Percentiles rank a stretch among this genome's conserved stretches.
Conservation (phyloP, 2,888 invertebrate genomes). For the Metacarcinus magister region DNA sequence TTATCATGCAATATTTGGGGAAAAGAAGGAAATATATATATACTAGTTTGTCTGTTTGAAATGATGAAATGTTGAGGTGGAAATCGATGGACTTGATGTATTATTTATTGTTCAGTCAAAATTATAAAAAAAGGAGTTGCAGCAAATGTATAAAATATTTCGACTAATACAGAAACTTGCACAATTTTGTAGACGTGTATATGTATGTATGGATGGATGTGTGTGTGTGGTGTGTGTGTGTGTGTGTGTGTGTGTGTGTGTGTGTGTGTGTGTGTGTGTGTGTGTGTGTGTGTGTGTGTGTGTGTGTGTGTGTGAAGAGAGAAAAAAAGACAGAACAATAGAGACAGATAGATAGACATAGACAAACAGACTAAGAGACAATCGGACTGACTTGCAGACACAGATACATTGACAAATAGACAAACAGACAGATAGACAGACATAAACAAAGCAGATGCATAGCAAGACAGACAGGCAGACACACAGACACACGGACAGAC, state of each 20-base stretch:
- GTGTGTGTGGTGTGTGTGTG: slow-evolving; percentile 13
- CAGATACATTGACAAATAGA: neutral
- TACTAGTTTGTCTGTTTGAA: neutral
- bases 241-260: slow-evolving; percentile 51
- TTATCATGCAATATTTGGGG: no score
- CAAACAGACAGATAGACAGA: neutral
- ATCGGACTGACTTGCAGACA: no score
- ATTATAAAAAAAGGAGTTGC: neutral
- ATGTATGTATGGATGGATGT: neutral
- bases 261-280: slow-evolving; percentile 53
- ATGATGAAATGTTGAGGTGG: neutral
- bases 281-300: slow-evolving; percentile 50
- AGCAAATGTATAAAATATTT: neutral
- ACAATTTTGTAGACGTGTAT: neutral
- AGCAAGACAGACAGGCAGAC: no score
- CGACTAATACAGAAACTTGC: neutral
- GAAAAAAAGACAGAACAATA: neutral
- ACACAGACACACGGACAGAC: neutral
- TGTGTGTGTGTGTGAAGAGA: neutral
- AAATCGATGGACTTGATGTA: neutral
- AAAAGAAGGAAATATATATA: no score
- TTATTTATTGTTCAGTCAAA: neutral
- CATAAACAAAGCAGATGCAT: neutral
- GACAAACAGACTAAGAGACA: neutral
- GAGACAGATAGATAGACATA: neutral